Percentiles rank a stretch among this genome's conserved stretches.
Conservation (phyloP, 2,797 vertebrate genomes). For the Darevskia nairensis region DNA sequence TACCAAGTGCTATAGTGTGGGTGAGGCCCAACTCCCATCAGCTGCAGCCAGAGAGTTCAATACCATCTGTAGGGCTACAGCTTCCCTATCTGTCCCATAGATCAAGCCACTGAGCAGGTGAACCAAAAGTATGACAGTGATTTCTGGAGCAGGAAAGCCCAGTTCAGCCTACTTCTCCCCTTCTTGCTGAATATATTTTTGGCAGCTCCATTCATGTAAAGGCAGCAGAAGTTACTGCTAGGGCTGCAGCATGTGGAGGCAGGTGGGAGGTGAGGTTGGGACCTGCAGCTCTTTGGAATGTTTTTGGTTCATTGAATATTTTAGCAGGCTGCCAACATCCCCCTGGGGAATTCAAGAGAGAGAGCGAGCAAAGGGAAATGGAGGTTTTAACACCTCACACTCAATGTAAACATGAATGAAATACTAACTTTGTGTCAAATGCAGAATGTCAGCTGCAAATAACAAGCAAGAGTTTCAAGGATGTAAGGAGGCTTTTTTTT, state of each 20-base stretch:
- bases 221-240: not conserved
- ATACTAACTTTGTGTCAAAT: conserved; percentile 6
- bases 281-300: not conserved
- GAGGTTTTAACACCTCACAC: conserved; percentile 10
- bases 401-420: conserved; percentile 26
- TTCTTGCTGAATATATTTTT: not conserved
- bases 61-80: no score
- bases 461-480: not conserved
- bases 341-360: not conserved
- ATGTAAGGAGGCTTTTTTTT: not conserved
- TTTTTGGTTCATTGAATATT: conserved; percentile 30
- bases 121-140: not conserved
- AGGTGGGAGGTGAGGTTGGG: not conserved
- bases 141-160: not conserved
- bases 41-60: no score
- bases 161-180: not conserved
- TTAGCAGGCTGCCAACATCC: not conserved
- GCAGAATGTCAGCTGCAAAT: conserved; percentile 8
- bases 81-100: no score
- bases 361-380: not conserved
- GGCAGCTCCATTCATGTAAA: not conserved
- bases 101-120: not conserved
- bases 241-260: not conserved
- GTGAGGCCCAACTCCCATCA: no score
- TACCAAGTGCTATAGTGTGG: no score